Evolutionary conservation across 2,888 invertebrate genomes (phyloP), one percentile per base, ranked within the genome.

Genomic region (Conops quadrifasciatus): DNA sequence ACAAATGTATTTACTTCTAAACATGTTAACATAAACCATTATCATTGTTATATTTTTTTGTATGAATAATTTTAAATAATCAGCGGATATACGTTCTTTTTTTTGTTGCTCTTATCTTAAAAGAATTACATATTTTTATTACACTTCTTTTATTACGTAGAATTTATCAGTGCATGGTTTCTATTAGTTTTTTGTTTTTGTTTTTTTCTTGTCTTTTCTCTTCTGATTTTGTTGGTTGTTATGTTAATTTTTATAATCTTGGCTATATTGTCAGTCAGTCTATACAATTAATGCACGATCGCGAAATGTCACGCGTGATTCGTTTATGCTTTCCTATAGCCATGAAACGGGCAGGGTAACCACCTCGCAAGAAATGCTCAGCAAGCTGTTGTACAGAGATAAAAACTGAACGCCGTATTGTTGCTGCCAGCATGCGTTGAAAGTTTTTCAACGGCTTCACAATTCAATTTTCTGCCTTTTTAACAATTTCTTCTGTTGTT

Each of bases 361-460:
- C n/a, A n/a, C n/a, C n/a, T n/a, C n/a, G n/a, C n/a, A 36, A 36
- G 36, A 36, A 36, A 36, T 36, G 36, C 4, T 9, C 36, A 36
- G 36, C 4, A 36, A 7, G 9, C 9, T 36, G 36, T 36, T 36
- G 36, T 36, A 36, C 13, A 53, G 1, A 9, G n/a, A 53, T 5
- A 53, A n/a, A 21, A 53, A 21, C n/a, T 53, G 13, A 53, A 21
- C 11, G 21, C 24, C 21, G 19, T n/a, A n/a, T 53, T 53, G 5
- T 53, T 62, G 62, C 13, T 43, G 62, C 30, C 21, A 43, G 2
- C 36, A 2, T 26, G 15, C 36, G 43, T 62, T 62, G 62, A 62
- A 43, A 47, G 63, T n/a, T 47, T 62, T 63, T 63, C 15, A 63
- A 63, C 4, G 63, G 63, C 63, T 63, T 63, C 63, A 47, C 21